Base-by-base conservation (phyloP, 2,888 invertebrate species). In the Hartigia nigra region DNA sequence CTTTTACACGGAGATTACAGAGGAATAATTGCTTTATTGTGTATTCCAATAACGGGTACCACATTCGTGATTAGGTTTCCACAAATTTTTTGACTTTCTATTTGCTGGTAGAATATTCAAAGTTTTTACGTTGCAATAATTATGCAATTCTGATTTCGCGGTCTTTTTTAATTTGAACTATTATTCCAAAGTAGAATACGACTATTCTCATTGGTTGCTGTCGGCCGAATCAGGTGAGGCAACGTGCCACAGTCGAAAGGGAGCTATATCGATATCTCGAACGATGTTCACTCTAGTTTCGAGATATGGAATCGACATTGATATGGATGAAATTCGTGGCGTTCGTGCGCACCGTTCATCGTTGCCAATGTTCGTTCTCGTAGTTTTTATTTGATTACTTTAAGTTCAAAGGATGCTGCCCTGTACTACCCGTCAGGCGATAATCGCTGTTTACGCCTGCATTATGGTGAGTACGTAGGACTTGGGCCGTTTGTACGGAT, bases 381-480 rank as follows among this genome's bases (percentile, higher is more conserved):
- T 84, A 84, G 76, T 85, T 86, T 79, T 85, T 79, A 84, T 84
- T 83, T 87, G 86, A 86, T 85, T 86, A 87, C 85, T 88, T 88
- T 84, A 87, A 87, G 83, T 85, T 87, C 83, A 84, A 85, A 89
- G 89, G 84, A 91, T 92, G 92, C 84, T 89, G 86, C 84, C 85
- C 83, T 86, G 87, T 86, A 83, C 87, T 87, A 86, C 88, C 81
- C 85, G 86, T 82, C 86, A 86, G 84, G 82, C 87, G 79, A 92
- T 88, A 88, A 84, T 87, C 83, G 87, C 88, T 81, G 83, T 91
- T 86, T 86, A 92, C 82, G 86, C 88, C 72, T 88, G 89, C 88
- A 84, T 92, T 81, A 82, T 91, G 90, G 92, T 92, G 84, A 92
- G 92, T 91, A 75, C 11, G 55, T 34, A 76, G 74, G 81, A 80